Base-by-base conservation (phyloP, 2,113 vertebrate species). In the Pelecanus crispus region DNA sequence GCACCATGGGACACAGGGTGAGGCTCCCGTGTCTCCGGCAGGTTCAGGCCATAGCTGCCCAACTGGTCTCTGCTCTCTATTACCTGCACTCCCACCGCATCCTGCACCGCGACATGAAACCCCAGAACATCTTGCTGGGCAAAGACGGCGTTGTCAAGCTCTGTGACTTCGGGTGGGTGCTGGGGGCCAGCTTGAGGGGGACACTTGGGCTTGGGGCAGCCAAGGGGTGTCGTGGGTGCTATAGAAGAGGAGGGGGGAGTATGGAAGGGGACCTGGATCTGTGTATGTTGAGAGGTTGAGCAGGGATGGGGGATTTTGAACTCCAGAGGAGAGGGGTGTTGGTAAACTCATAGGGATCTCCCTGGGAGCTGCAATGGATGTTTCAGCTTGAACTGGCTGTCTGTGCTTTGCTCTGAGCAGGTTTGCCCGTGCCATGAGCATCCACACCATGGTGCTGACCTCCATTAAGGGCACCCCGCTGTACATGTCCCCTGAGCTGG, bases 51-150 rank as follows among this genome's bases (percentile, higher is more conserved):
- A 99, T 99, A 36, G 99, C 99, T 68, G 99, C 99, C 90, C 99
- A 99, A 36, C 98, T 99, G 92, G 98, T 99, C n/a, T 99, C 99
- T 9, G 99, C 99, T 71, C 98, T 99, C 58, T 99, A 99, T 94
- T 99, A 99, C 94, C 97, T 99, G 90, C 99, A 99, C 94, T 99
- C 99, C 65, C 99, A 99, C 94, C 99, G 99, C 13, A 99, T 99
- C 93, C 98, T 99, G 83, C 99, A 99, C 88, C 99, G 99, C 2
- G 99, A 99, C 98, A 99, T 99, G 99, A 99, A 99, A 88, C 99
- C 99, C 47, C 99, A 99, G 97, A 99, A 99, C 92, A 99, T 99
- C 83, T 98, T 99, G 44, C 94, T 99, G 72, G 99, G 98, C 34
- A 99, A 99, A 97, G 99, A 96, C 5, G 99, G 99, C 5, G 91